Conservation (phyloP, 2,797 vertebrate genomes). For the Kryptolebias ocellatus region DNA sequence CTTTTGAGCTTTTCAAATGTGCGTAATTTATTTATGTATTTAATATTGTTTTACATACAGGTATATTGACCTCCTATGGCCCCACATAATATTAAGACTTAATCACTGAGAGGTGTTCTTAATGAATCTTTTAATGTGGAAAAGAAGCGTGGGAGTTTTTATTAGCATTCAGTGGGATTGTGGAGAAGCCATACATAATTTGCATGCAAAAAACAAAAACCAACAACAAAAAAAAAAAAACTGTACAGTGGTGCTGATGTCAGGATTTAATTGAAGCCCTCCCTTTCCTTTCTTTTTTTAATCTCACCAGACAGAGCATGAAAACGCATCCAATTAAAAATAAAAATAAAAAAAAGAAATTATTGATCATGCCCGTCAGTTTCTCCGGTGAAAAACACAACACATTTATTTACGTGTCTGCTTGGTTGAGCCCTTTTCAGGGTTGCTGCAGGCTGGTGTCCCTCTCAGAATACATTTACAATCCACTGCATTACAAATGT, state of each 20-base stretch:
- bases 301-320: conserved; percentile 38
- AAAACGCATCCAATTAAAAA: conserved; percentile 16
- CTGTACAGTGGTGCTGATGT: conserved; percentile 47
- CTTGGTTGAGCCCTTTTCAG: conserved; percentile 25
- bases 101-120: conserved; percentile 25
- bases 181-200: conserved; percentile 33
- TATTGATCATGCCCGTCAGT: not conserved
- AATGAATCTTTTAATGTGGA: conserved; percentile 43
- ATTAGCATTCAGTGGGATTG: conserved; percentile 53
- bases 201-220: conserved; percentile 54
- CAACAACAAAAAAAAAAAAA: conserved; percentile 15
- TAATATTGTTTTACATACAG: too few relatives aligned
- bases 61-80: not conserved
- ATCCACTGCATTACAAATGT: conserved; percentile 16
- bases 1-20: not conserved
- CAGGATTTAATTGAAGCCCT: conserved; percentile 49
- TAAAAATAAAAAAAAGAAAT: conserved; percentile 13
- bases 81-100: too few relatives aligned
- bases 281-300: conserved; percentile 8
- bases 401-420: conserved; percentile 22
- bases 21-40: too few relatives aligned
- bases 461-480: conserved; percentile 16
- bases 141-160: conserved; percentile 33
- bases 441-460: conserved; percentile 13
- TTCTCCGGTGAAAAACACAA: conserved; percentile 23